Evolutionary conservation across 2,113 vertebrate species (phyloP).

Genomic region (Apus apus): DNA sequence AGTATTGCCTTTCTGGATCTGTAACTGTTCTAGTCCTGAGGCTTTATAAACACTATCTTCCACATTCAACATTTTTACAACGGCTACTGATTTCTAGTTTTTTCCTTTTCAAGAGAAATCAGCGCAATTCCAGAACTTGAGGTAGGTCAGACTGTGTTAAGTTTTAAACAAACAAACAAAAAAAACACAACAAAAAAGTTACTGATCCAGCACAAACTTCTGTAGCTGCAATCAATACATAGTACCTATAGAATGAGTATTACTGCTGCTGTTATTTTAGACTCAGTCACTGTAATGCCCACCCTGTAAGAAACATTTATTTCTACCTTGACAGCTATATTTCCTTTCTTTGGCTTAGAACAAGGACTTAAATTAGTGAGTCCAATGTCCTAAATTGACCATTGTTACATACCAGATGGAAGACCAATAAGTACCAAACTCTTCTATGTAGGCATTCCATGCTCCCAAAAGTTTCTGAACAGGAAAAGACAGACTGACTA

Average conservation of each 20-base stretch:
- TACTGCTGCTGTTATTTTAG: neutral
- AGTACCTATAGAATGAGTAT: neutral
- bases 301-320: neutral
- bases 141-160: neutral
- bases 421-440: neutral
- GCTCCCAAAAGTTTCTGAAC: neutral
- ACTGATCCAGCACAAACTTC: neutral
- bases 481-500: neutral
- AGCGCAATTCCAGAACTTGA: neutral
- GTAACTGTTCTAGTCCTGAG: neutral
- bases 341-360: neutral
- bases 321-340: neutral
- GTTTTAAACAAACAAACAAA: neutral
- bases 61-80: neutral
- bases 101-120: neutral
- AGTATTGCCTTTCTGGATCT: neutral
- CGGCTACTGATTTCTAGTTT: neutral
- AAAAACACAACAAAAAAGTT: neutral
- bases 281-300: neutral
- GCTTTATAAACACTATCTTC: neutral
- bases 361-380: neutral
- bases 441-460: neutral
- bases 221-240: neutral
- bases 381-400: neutral
- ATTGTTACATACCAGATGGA: neutral